Conservation (phyloP, 2,797 vertebrate genomes). For the Anguilla pacifica region DNA sequence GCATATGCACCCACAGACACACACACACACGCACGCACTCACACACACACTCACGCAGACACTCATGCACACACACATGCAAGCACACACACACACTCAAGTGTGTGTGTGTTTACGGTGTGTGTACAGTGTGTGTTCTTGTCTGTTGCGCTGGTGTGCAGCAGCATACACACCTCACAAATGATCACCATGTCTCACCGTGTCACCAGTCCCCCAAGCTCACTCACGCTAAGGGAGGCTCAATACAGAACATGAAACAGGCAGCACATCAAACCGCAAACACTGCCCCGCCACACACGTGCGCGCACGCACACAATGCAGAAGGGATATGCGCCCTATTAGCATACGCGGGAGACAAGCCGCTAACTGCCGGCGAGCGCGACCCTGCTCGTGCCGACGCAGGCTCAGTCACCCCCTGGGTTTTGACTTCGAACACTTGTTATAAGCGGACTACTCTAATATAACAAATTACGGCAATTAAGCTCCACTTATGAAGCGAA, state of each 20-base stretch:
- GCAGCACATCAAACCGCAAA: background rate
- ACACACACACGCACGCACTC: background rate
- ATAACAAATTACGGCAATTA: conserved; percentile 68
- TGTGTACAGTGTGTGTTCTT: too few species aligned
- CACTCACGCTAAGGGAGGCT: background rate
- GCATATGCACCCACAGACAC: conserved; percentile 6
- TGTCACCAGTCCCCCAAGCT: background rate
- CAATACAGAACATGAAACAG: background rate
- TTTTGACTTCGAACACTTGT: conserved; percentile 55
- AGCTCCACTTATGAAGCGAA: conserved; percentile 53
- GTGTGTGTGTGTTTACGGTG: too few species aligned
- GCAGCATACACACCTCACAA: background rate
- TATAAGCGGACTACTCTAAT: conserved; percentile 51
- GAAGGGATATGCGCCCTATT: background rate
- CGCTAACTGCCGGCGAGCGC: conserved; percentile 25
- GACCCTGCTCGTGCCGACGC: conserved; percentile 13
- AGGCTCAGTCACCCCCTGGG: conserved; percentile 35
- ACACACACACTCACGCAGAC: background rate
- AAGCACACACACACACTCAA: background rate
- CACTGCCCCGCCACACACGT: conserved; percentile 10
- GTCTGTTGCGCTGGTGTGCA: too few species aligned
- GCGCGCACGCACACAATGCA: background rate
- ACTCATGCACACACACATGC: background rate
- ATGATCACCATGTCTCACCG: background rate
- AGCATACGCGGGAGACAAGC: conserved; percentile 26